Base-by-base conservation (phyloP, 2,797 vertebrate species). In the Hyperoplus lanceolatus region DNA sequence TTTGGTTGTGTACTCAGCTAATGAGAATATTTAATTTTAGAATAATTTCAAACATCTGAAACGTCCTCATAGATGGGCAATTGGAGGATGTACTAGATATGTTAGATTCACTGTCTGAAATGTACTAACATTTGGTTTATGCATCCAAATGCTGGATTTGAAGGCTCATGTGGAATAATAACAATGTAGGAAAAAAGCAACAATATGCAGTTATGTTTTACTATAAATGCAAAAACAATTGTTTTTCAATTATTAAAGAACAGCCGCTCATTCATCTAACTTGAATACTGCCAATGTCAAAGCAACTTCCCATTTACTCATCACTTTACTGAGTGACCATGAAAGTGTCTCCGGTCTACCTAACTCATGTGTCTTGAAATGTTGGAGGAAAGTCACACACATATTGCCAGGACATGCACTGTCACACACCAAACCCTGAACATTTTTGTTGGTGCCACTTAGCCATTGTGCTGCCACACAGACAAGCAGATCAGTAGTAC, bases 101-200 rank as follows among this genome's bases (percentile, higher is more conserved):
- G 59, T 68, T 50, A 53, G 75, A 84, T 61, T 84, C 62, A 64
- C 39, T 58, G 46, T 65, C 60, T 69, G 73, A 75, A 56, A 64
- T 41, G 81, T 77, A 75, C 61, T 84, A 77, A 84, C 29, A 84
- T 69, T 49, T 5, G 62, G 73, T 80, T 76, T 73, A 71, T 53
- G 21, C 77, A 87, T 77, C 88, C 73, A 90, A 85, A 83, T 63
- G 68, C 56, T 82, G 42, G 72, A 73, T 46, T 70, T 79, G 66
- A 81, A 79, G 80, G 75, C 64, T 80, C 82, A 72, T 75, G 50
- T n/a, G 38, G 6, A 43, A 65, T 55, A 43, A 70, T n/a, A 36
- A 29, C 15, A 39, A 18, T 8, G 1, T 6, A 16, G 36, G 3
- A 36, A 18, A 73, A 64, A 66, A 63, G 8, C 21, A 51, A 14